Base-by-base conservation (phyloP, 2,888 invertebrate genomes). In the Mythimna loreyi region DNA sequence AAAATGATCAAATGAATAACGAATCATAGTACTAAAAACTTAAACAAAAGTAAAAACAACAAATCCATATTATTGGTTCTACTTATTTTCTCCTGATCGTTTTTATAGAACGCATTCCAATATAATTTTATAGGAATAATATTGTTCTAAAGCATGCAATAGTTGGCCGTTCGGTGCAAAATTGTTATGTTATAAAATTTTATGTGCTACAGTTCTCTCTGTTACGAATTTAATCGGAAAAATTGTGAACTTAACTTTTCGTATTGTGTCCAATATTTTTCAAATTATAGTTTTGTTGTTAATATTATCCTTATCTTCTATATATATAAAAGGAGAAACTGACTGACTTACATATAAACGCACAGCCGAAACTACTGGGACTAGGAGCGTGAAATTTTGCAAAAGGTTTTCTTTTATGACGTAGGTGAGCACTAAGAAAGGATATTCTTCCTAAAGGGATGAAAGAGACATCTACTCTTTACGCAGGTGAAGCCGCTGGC, bases 81-180 rank as follows among this genome's bases (percentile, higher is more conserved):
- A 40, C 47, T 16, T 50, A 33, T 60, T 23, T 72, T 4, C 9
- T 33, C 23, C 19, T 5, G 0, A 33, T 25, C 21, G 13, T 62
- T 79, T 58, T 79, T 61, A 36, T 58, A 58, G 53, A 69, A 30
- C n/a, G 43, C 25, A 56, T 47, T 61, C 55, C 40, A 75, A 65
- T 75, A 69, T 61, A 50, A 69, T 80, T 61, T 75, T 69, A 80
- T 69, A 8, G 64, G 43, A 59, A 65, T 70, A 70, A 62, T 69
- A 65, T 69, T 61, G 58, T 69, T 77, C 76, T 55, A 49, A 36
- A 73, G 61, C 58, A 69, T 28, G 50, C 45, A 57, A 49, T 62
- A 63, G 60, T 61, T 70, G 53, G 59, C 62, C 63, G 58, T 75
- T 57, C 43, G 45, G 70, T 62, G 59, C 62, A 63, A 67, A 79